phyloP scores from a whole-genome alignment of 2,797 vertebrate genomes.

The Pyrocephalus nanus region DNA sequence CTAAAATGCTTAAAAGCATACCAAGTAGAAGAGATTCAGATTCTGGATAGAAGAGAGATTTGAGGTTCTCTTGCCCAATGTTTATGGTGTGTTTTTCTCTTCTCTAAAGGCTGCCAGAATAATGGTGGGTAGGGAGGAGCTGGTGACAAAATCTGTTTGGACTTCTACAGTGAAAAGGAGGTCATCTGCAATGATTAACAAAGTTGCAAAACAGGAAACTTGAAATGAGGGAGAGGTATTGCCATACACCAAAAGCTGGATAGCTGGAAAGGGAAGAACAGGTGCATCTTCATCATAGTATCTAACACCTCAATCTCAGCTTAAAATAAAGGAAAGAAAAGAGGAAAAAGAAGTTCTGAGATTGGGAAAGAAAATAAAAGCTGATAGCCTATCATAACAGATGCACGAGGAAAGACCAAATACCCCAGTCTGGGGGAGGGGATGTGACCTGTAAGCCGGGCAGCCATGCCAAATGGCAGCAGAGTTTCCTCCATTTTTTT shows the following conservation, averaged over 20 bases:
- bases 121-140: not conserved
- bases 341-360: not conserved
- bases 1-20: not conserved
- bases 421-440: not conserved
- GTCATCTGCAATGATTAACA: not conserved
- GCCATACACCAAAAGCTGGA: not conserved
- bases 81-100: not conserved
- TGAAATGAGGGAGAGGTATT: not conserved
- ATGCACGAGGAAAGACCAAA: not conserved
- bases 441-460: not conserved
- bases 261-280: not conserved
- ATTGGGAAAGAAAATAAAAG: not conserved
- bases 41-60: not conserved
- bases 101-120: not conserved
- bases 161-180: not conserved
- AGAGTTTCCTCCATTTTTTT: not conserved
- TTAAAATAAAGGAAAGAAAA: not conserved
- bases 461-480: not conserved
- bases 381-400: not conserved
- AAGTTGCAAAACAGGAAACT: not conserved
- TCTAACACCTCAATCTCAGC: not conserved
- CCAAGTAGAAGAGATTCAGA: not conserved
- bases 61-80: not conserved
- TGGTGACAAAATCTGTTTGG: not conserved
- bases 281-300: not conserved